Conservation (phyloP, 2,797 vertebrate genomes). For the Sebastolobus altivelis region DNA sequence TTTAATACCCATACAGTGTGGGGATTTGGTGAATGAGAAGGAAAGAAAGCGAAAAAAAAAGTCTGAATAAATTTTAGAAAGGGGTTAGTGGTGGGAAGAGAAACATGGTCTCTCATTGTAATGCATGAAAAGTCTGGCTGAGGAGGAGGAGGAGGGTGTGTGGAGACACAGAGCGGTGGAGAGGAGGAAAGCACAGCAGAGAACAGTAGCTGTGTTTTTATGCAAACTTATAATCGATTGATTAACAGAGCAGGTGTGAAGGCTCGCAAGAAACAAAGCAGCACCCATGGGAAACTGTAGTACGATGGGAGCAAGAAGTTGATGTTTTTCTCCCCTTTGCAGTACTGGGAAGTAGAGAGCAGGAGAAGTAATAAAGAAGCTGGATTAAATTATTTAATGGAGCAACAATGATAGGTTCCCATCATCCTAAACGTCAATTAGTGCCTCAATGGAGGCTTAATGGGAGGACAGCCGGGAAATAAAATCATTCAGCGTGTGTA, state of each 20-base stretch:
- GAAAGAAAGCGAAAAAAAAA: conserved; percentile 15
- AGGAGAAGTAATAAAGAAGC: conserved; percentile 12
- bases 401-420: conserved; percentile 9
- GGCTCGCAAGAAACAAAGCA: not conserved
- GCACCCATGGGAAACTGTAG: not conserved
- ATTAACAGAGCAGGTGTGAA: not conserved
- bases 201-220: not conserved
- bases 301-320: not conserved
- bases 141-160: conserved; percentile 27
- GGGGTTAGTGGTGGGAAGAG: conserved; percentile 68
- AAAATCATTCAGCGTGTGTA: not conserved
- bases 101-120: conserved; percentile 71
- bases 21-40: conserved; percentile 71
- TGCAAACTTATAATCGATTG: conserved; percentile 31
- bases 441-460: conserved; percentile 2
- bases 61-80: conserved; percentile 66
- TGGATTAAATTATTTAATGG: conserved; percentile 25
- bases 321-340: not conserved
- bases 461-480: conserved; percentile 19
- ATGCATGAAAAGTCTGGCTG: conserved; percentile 74
- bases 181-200: conserved; percentile 25
- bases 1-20: conserved; percentile 68
- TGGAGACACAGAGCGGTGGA: conserved; percentile 23
- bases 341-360: not conserved
- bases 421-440: conserved; percentile 18